A percentile compares a stretch with the other conserved stretches of the same genome.
Evolutionary conservation across 1,140 invertebrate species (phyloP).

Genomic region (Halyomorpha halys): DNA sequence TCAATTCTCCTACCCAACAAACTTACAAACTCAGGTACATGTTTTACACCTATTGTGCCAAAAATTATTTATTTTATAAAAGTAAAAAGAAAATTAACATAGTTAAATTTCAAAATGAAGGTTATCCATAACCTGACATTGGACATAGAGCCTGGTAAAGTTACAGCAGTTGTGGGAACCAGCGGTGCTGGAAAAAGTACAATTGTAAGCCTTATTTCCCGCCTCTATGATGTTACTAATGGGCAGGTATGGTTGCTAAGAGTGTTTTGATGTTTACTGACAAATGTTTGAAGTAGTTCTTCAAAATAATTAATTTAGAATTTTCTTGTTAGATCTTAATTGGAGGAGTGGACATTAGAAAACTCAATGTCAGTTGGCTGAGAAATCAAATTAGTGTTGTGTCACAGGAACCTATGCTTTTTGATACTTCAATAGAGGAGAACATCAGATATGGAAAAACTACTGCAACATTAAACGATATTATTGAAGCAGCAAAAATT

Average conservation of each 20-base stretch:
- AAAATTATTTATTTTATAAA: conserved; percentile 31
- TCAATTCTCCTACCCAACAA: conserved; percentile 67
- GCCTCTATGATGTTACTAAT: conserved; percentile 63
- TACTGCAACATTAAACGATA: conserved; percentile 48
- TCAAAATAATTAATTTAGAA: too few relatives aligned
- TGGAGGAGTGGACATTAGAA: conserved; percentile 49
- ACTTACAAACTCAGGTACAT: conserved; percentile 50
- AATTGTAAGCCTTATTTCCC: conserved; percentile 70
- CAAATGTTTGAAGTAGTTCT: too few relatives aligned
- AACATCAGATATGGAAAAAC: conserved; percentile 64
- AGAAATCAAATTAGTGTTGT: conserved; percentile 62
- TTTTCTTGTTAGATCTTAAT: conserved; percentile 32
- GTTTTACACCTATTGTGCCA: conserved; percentile 34
- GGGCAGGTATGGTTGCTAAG: conserved; percentile 37
- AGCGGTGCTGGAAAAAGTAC: conserved; percentile 88
- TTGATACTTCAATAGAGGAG: conserved; percentile 59
- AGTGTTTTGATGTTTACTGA: background rate
- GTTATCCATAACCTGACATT: conserved; percentile 64
- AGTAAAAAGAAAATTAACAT: too few relatives aligned
- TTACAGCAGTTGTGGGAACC: conserved; percentile 76
- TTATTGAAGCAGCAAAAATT: conserved; percentile 49
- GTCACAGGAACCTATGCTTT: conserved; percentile 68
- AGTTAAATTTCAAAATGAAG: conserved; percentile 32
- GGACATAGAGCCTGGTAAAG: conserved; percentile 69
- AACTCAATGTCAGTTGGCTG: conserved; percentile 60